Evolutionary conservation across 1,140 invertebrate species (phyloP), one percentile per base, ranked within the genome.

Genomic region (Procambarus virginalis): DNA sequence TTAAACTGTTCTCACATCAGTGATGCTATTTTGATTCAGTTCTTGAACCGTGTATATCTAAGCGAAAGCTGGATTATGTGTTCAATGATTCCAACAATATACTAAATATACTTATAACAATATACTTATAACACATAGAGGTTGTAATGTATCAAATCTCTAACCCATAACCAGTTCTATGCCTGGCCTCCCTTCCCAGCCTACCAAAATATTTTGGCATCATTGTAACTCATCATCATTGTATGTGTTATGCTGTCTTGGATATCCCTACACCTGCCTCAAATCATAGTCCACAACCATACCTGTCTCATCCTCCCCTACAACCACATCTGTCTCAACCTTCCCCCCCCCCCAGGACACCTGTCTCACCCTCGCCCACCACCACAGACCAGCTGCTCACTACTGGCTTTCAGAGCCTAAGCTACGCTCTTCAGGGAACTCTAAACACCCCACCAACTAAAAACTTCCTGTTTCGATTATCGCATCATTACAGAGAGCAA

Each of bases 381-480:
- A 68, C 10, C 10, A 10, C 64, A 34, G 34, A 20, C 64, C 64
- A 68, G 10, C 17, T 4, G 17, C 64, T 17, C 64, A 68, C 64
- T 17, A 17, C 3, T 10, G 10, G 64, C 0, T 17, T 17, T 17
- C 64, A 68, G 64, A 12, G 10, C 3, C 10, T 68, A 10, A 4
- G 12, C 64, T 17, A 17, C 79, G 45, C 34, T 68, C 80, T 60
- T 22, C 10, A 60, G 60, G 49, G 79, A 81, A 60, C 79, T 60
- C 79, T 45, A 81, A 58, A 81, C 79, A 81, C 79, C 79, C 14
- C 12, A 17, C 51, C 55, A 22, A 46, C 4, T n/a, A 81, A 82
- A 82, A 82, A 82, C 80, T 68, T 82, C 80, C 34, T 17, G 58
- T 82, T 82, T 82, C 80, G 80, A 82, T 68, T 82, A 82, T 82